Evolutionary conservation across 1,140 invertebrate species (phyloP).

Genomic region (Calosoma granatense): DNA sequence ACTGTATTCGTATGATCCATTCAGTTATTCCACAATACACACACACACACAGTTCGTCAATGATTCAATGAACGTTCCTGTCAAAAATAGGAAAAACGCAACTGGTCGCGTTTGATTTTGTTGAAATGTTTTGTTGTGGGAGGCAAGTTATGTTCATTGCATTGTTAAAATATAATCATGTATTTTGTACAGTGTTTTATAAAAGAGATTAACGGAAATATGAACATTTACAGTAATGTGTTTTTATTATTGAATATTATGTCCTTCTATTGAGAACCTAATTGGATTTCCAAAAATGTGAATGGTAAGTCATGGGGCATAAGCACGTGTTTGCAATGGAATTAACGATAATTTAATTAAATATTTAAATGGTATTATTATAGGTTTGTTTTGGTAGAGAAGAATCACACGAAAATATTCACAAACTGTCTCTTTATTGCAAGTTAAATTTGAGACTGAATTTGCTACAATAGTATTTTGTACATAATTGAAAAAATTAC

Average conservation of each 20-base stretch:
- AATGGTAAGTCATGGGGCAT: no score
- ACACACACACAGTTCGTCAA: no score
- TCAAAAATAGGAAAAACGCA: no score
- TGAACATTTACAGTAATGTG: no score
- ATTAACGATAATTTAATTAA: neutral
- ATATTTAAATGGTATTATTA: neutral
- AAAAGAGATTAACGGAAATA: slow-evolving; percentile 1
- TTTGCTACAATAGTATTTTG: neutral
- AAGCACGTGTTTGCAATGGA: neutral
- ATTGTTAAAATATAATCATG: slow-evolving; percentile 5
- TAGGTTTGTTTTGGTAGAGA: no score
- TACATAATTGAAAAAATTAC: neutral
- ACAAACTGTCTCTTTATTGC: neutral
- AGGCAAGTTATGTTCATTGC: neutral
- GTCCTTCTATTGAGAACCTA: neutral
- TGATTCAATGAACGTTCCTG: no score
- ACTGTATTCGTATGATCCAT: no score
- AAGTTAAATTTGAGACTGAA: neutral
- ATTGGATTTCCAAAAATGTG: no score
- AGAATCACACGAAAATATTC: no score
- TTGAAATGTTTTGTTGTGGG: neutral
- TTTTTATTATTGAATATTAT: neutral
- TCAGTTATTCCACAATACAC: no score
- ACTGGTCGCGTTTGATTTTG: no score
- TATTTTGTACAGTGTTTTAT: slow-evolving; percentile 9